These are phyloP conservation scores for Pycnomerus fuliginosus DNA, from an alignment of 2,888 invertebrate species.

Conservation along the genomic window DNA sequence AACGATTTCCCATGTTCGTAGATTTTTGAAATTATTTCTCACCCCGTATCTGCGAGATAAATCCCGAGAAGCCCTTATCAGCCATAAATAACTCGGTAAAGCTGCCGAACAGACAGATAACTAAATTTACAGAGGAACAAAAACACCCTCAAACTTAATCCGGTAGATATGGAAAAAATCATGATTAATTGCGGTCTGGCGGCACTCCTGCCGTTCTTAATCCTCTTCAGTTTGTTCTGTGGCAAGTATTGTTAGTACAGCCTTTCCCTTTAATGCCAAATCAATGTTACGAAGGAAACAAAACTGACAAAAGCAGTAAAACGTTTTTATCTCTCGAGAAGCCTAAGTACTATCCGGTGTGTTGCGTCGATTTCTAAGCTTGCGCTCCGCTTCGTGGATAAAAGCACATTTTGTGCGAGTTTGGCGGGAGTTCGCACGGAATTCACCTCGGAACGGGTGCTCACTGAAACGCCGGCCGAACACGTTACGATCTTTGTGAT, in stretches of 20 bases:
- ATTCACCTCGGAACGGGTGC: slow-evolving; percentile 16
- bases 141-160: slow-evolving; percentile 1
- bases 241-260: slow-evolving; percentile 14
- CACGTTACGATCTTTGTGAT: no score
- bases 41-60: no score
- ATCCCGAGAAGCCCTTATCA: no score
- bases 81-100: no score
- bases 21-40: no score
- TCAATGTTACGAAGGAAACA: slow-evolving; percentile 24
- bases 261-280: slow-evolving; percentile 21
- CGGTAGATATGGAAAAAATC: slow-evolving; percentile 13
- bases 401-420: slow-evolving; percentile 20
- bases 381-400: slow-evolving; percentile 17
- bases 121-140: no score
- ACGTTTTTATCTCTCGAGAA: slow-evolving; percentile 22
- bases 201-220: slow-evolving; percentile 8
- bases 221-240: slow-evolving; percentile 7
- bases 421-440: slow-evolving; percentile 32
- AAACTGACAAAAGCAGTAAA: slow-evolving; percentile 51
- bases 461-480: no score
- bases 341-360: slow-evolving; percentile 19
- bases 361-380: slow-evolving; percentile 19
- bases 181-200: slow-evolving; percentile 17
- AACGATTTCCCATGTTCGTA: no score
- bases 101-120: slow-evolving; percentile 3